Base-by-base conservation (phyloP, 2,113 vertebrate genomes). In the Patagioenas fasciata region DNA sequence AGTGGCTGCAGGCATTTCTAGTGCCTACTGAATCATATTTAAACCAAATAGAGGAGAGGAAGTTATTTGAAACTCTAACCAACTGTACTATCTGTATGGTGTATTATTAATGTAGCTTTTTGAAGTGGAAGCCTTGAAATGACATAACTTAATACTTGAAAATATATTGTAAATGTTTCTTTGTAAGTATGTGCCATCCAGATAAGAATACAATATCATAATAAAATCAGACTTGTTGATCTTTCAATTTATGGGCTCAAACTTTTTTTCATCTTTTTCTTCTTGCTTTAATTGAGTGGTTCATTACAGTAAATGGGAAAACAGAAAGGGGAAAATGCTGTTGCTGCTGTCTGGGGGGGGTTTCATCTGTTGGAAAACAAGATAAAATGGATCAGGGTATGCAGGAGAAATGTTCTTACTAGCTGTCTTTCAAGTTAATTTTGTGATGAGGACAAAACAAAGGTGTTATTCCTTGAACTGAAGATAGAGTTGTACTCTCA, bases 91-190 rank as follows among this genome's bases (percentile, higher is more conserved):
- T 97, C 93, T 97, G 92, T 98, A 97, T 98, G 97, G 97, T 98
- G 97, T 98, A 80, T 97, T 98, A 96, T 98, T 98, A 97, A 97
- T 97, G 97, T 97, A 98, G 98, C 95, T 97, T 97, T 97, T 98
- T 97, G 97, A 98, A 98, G 96, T 97, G 97, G 95, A 98, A 98
- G 95, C 97, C 98, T 98, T 98, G 98, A 98, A 97, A 97, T 98
- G 97, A 97, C 85, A 96, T 95, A 98, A 97, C 26, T 91, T 96
- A 97, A 98, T 98, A 98, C 98, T 98, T 98, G 98, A 98, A 98
- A 97, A 97, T 95, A 95, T 78, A 98, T 96, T 98, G 97, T 98
- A 97, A 97, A 98, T 98, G 97, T 97, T 97, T 97, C 97, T 97
- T 97, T 98, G 97, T 98, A 98, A 97, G 97, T 96, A 97, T 96